Evolutionary conservation across 2,888 invertebrate species (phyloP).

Genomic region (Chirona hameri): DNA sequence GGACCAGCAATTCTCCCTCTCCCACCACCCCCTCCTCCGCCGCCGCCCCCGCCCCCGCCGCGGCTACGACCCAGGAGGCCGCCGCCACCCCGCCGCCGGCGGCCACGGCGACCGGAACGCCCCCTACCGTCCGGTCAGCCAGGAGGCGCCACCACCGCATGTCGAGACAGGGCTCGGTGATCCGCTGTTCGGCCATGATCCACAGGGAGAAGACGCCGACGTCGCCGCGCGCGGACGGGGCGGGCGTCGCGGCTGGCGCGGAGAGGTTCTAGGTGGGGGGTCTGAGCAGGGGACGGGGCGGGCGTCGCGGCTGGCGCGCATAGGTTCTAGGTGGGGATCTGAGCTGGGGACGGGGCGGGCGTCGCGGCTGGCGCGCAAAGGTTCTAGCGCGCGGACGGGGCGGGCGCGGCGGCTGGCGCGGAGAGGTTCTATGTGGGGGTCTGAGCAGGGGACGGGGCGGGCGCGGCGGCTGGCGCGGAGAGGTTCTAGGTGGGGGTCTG

Average conservation of each 20-base stretch:
- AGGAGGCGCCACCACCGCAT: not conserved
- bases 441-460: too few species aligned
- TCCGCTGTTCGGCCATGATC: not conserved
- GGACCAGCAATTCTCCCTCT: too few species aligned
- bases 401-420: not conserved
- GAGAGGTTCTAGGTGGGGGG: not conserved
- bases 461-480: not conserved
- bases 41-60: too few species aligned
- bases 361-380: not conserved
- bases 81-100: not conserved
- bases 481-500: too few species aligned
- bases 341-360: not conserved
- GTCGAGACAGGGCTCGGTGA: not conserved
- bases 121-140: not conserved
- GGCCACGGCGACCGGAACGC: not conserved
- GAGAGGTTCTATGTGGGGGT: not conserved
- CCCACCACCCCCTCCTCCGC: too few species aligned
- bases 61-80: not conserved
- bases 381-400: not conserved
- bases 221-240: not conserved
- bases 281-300: too few species aligned
- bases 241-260: not conserved
- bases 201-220: not conserved
- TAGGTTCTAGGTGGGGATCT: not conserved
- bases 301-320: not conserved